Evolutionary conservation across 1,140 invertebrate genomes (phyloP).

Genomic region (Bombus confusus): DNA sequence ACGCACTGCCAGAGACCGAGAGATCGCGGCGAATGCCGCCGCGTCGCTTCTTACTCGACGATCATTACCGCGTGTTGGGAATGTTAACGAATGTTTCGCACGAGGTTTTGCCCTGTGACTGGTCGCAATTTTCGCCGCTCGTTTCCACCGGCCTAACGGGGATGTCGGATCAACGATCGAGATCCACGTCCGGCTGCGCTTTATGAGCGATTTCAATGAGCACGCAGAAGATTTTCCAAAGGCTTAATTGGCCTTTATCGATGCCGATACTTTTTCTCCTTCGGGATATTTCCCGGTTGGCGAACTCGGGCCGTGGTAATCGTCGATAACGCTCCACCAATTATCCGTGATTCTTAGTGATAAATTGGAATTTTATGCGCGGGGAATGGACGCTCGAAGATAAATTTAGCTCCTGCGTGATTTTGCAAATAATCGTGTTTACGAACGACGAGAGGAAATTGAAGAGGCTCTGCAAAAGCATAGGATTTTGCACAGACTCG

Average conservation of each 20-base stretch:
- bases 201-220: constrained; percentile 5
- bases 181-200: neutral
- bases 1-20: constrained; percentile 47
- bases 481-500: neutral
- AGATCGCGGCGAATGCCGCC: constrained; percentile 48
- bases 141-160: neutral
- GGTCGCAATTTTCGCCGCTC: constrained; percentile 64
- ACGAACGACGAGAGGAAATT: no score
- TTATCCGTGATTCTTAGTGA: neutral
- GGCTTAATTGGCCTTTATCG: neutral
- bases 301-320: neutral
- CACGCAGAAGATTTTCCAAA: neutral
- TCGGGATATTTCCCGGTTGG: neutral
- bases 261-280: neutral
- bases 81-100: constrained; percentile 78
- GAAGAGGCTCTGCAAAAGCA: neutral
- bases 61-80: constrained; percentile 70
- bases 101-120: constrained; percentile 64
- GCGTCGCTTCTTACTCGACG: constrained; percentile 54
- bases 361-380: neutral
- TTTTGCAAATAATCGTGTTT: neutral
- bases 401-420: neutral
- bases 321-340: neutral
- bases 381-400: neutral
- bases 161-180: neutral